Conservation (phyloP, 2,888 invertebrate species). For the Coelogynopora nodosa region DNA sequence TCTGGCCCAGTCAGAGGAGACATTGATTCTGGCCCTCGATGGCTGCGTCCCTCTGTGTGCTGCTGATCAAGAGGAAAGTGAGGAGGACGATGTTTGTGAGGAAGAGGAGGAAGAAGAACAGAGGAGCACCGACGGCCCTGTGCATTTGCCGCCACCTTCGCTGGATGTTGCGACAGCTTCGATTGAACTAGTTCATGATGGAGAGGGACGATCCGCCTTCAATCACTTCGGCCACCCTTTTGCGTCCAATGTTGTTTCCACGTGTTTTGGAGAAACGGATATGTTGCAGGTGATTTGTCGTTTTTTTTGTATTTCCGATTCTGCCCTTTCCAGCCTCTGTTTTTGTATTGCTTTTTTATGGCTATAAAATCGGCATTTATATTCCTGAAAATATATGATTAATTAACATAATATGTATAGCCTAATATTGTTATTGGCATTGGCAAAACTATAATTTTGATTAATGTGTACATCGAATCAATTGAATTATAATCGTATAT, state of each 20-base stretch:
- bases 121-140: not conserved
- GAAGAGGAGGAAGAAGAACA: not conserved
- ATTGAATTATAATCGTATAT: too few relatives aligned
- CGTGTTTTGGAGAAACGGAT: not conserved
- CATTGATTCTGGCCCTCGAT: not conserved
- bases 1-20: conserved; percentile 2
- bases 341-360: too few relatives aligned
- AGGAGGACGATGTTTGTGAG: not conserved
- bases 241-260: not conserved
- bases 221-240: not conserved
- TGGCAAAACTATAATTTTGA: too few relatives aligned
- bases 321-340: too few relatives aligned
- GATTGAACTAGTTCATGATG: not conserved
- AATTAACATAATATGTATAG: too few relatives aligned
- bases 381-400: too few relatives aligned
- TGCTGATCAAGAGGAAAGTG: not conserved
- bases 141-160: not conserved
- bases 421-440: too few relatives aligned
- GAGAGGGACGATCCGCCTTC: not conserved
- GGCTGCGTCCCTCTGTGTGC: not conserved
- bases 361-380: too few relatives aligned
- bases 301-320: too few relatives aligned
- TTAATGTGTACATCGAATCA: too few relatives aligned
- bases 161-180: not conserved
- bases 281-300: not conserved